Base-by-base conservation (phyloP, 2,888 invertebrate genomes). In the Tinea semifulvella region DNA sequence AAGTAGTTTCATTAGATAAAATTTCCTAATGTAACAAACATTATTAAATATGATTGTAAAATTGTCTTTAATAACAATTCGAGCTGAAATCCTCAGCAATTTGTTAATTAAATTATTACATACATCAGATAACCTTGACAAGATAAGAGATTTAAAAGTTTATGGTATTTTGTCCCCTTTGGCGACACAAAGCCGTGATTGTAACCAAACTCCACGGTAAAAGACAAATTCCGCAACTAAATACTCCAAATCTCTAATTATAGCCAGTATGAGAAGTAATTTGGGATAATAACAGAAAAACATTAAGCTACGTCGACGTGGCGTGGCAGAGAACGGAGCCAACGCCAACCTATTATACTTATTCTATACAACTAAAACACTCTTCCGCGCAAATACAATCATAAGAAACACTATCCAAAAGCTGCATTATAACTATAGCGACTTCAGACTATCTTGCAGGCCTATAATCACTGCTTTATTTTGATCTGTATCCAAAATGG, bases 371-470 rank as follows among this genome's bases (percentile, higher is more conserved):
- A 11, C 7, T 36, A 10, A 3, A 36, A 18, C n/a, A 36, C 18
- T 3, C 36, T 18, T 18, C 36, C 36, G 6, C 18, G 18, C 18
- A 36, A 36, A 36, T 36, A 36, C 3, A 17, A 8, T n/a, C 31
- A 13, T 57, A 58, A 69, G 68, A 61, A 69, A 70, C 73, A 64
- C 68, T 68, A 68, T 76, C 69, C 76, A 73, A 75, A 76, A 74
- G 75, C 66, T 68, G 69, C 68, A 76, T 68, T 71, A 57, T 65
- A 77, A 77, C 75, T 76, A 77, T 79, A 77, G 77, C 77, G 79
- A 71, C 77, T 54, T 36, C 51, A 76, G 47, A 35, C 43, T 77
- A 11, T 75, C 73, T 69, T 73, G 73, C 68, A 73, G 70, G 73
- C 75, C 73, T 59, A 42, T 49, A 69, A 68, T 69, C 68, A 26